Evolutionary conservation across 1,140 invertebrate genomes (phyloP).

Genomic region (Orchestia grillus): DNA sequence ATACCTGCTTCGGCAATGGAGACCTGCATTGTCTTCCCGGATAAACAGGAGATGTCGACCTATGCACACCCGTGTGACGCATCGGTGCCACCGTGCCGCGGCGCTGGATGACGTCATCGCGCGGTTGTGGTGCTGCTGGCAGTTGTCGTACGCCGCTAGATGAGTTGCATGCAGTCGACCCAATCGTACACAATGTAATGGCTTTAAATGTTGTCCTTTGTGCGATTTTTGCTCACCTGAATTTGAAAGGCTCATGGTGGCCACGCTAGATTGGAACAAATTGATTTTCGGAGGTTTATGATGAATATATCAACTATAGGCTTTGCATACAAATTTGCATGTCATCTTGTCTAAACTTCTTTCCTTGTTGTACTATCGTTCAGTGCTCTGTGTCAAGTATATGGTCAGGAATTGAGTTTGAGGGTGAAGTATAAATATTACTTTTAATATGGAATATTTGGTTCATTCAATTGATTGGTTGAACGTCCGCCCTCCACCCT

Average conservation of each 20-base stretch:
- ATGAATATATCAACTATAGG: neutral
- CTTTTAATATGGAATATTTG: neutral
- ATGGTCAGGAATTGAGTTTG: neutral
- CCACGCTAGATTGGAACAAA: neutral
- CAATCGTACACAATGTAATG: neutral
- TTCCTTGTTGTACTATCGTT: neutral
- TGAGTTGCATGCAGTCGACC: neutral
- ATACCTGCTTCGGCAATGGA: neutral
- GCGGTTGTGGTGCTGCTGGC: neutral
- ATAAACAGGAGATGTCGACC: neutral
- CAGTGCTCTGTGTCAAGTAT: neutral
- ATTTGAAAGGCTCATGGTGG: neutral
- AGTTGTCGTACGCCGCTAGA: neutral
- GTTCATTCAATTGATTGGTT: neutral
- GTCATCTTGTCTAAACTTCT: neutral
- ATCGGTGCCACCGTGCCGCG: neutral
- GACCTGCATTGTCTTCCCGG: neutral
- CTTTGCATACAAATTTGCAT: neutral
- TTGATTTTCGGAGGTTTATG: neutral
- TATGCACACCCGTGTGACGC: neutral
- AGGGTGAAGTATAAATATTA: neutral
- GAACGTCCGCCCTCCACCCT: neutral
- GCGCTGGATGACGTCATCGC: neutral
- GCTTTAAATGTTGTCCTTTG: neutral
- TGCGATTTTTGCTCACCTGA: neutral